A percentile compares a stretch with the other conserved stretches of the same genome.
Evolutionary conservation across 2,797 vertebrate genomes (phyloP).

Genomic region (Myripristis murdjan): DNA sequence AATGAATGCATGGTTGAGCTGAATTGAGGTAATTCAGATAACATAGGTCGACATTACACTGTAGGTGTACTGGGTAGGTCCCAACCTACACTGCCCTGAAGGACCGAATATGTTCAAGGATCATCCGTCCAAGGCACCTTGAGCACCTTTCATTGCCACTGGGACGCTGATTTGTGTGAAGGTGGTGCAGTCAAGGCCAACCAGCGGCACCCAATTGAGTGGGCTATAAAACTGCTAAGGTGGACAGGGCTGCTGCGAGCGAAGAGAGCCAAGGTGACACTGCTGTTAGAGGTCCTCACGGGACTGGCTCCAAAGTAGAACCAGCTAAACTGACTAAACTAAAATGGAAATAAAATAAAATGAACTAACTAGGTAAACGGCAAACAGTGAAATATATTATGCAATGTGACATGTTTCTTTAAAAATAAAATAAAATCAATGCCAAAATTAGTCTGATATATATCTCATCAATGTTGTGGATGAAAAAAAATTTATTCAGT

Average conservation of each 20-base stretch:
- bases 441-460: neutral
- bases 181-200: constrained; percentile 54
- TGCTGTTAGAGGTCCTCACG: neutral
- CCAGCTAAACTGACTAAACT: too few species aligned
- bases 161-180: constrained; percentile 63
- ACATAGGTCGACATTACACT: neutral
- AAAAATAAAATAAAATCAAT: neutral
- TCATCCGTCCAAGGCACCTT: constrained; percentile 7
- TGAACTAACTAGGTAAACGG: neutral
- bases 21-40: neutral
- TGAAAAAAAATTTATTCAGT: constrained; percentile 91
- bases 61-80: neutral
- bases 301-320: neutral
- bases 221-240: constrained; percentile 61
- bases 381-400: neutral
- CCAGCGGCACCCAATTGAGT: constrained; percentile 56
- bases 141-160: constrained; percentile 30
- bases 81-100: neutral
- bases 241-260: constrained; percentile 45
- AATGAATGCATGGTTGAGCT: neutral
- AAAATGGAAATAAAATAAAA: too few species aligned
- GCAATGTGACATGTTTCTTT: neutral
- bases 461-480: constrained; percentile 48
- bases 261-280: constrained; percentile 51
- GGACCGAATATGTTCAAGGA: constrained; percentile 12